A percentile compares a stretch with the other conserved stretches of the same genome.
phyloP scores from a whole-genome alignment of 2,888 invertebrate genomes.

The Laspeyria flexula region DNA sequence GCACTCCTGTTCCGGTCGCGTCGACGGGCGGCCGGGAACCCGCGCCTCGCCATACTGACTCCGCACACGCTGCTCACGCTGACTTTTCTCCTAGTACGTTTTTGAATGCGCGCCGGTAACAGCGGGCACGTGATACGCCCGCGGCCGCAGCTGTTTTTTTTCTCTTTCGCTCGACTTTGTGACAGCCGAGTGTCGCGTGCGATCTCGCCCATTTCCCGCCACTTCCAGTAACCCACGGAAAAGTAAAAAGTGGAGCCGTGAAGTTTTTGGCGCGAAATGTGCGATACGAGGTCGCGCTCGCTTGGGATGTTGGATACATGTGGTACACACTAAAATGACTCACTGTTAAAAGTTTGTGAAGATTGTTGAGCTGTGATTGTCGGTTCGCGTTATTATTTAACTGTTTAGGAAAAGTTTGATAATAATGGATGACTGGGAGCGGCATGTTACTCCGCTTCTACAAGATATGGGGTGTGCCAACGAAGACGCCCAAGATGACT shows the following conservation, averaged over 20 bases:
- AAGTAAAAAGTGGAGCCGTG: slow-evolving; percentile 53
- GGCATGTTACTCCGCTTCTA: slow-evolving; percentile 85
- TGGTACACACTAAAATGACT: slow-evolving; percentile 67
- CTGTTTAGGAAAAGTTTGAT: slow-evolving; percentile 59
- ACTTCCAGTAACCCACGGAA: slow-evolving; percentile 63
- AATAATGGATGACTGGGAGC: slow-evolving; percentile 87
- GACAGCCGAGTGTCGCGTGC: slow-evolving; percentile 78
- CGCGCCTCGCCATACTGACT: slow-evolving; percentile 80
- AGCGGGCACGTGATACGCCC: slow-evolving; percentile 82
- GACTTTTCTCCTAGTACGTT: slow-evolving; percentile 79
- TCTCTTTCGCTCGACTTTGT: slow-evolving; percentile 78
- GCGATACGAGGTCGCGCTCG: slow-evolving; percentile 45
- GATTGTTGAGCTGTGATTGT: slow-evolving; percentile 67
- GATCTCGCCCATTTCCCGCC: slow-evolving; percentile 78
- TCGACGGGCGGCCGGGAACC: slow-evolving; percentile 84
- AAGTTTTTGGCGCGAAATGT: slow-evolving; percentile 84
- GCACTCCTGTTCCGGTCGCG: slow-evolving; percentile 85
- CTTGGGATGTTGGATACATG: slow-evolving; percentile 52
- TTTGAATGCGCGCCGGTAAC: slow-evolving; percentile 81
- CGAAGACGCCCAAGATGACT: slow-evolving; percentile 85
- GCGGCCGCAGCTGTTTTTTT: slow-evolving; percentile 76
- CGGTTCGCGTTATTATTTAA: slow-evolving; percentile 55
- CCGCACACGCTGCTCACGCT: slow-evolving; percentile 67
- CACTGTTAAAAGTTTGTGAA: slow-evolving; percentile 66
- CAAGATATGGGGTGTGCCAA: slow-evolving; percentile 86